Percentiles rank a stretch among this genome's conserved stretches.
phyloP scores from a whole-genome alignment of 2,113 vertebrate species.

The Psophia crepitans region DNA sequence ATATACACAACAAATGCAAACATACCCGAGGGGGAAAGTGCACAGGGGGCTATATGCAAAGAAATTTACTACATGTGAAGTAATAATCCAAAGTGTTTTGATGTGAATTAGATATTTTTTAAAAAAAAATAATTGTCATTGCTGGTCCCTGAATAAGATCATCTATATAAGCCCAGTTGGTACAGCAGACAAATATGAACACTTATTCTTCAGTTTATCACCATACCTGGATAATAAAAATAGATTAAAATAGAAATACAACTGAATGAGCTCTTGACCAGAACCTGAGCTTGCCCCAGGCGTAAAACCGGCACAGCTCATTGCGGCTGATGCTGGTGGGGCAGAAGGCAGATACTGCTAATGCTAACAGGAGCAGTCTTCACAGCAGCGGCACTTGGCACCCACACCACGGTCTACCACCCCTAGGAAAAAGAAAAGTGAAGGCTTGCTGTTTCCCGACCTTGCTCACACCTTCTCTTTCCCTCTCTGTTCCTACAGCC shows the following conservation, averaged over 20 bases:
- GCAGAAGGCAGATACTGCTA: neutral
- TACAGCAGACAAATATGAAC: neutral
- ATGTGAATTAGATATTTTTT: neutral
- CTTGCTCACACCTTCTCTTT: neutral
- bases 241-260: neutral
- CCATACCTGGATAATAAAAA: neutral
- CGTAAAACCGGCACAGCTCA: neutral
- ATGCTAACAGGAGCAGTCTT: neutral
- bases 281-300: neutral
- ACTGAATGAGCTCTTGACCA: neutral
- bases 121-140: neutral
- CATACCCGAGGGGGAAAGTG: neutral
- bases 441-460: neutral
- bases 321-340: neutral
- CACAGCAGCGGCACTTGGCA: neutral
- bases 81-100: neutral
- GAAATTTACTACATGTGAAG: neutral
- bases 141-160: neutral
- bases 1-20: neutral
- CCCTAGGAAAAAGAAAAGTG: neutral
- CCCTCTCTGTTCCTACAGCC: neutral
- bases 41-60: neutral
- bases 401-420: accelerated
- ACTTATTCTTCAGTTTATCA: neutral
- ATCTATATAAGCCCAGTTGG: neutral